Evolutionary conservation across 2,888 invertebrate species (phyloP).

Genomic region (Leucophenga maculata): DNA sequence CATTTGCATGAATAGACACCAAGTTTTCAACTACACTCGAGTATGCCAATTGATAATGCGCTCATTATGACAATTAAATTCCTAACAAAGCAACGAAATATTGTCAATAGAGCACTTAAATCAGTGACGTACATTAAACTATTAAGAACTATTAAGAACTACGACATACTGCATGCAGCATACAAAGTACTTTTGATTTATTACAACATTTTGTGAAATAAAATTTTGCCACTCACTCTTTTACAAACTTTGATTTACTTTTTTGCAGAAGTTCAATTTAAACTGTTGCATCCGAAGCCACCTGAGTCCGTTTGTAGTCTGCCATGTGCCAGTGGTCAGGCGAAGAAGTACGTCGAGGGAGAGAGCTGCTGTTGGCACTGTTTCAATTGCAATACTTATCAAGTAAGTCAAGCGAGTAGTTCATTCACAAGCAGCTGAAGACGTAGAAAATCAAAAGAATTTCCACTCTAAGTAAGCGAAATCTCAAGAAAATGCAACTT

Average conservation of each 20-base stretch:
- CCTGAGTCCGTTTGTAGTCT: conserved; percentile 93
- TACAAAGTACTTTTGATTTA: no score
- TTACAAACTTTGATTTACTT: conserved; percentile 8
- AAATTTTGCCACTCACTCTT: conserved; percentile 10
- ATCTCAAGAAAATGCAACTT: no score
- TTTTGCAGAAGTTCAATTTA: conserved; percentile 85
- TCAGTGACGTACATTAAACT: no score
- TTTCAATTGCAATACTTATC: conserved; percentile 89
- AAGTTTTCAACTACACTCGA: not conserved
- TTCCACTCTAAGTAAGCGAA: no score
- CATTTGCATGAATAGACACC: not conserved
- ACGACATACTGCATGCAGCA: no score
- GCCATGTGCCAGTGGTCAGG: conserved; percentile 90
- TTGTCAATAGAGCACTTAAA: not conserved
- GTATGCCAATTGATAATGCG: not conserved
- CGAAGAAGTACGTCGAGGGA: conserved; percentile 92
- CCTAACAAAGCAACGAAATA: not conserved
- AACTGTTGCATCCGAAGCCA: conserved; percentile 82
- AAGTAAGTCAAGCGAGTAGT: conserved; percentile 74
- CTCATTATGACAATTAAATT: conserved; percentile 2
- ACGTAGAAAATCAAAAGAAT: no score
- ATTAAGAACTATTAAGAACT: no score
- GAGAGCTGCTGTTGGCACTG: conserved; percentile 97
- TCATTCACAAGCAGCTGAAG: no score
- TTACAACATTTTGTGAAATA: not conserved